Conservation (phyloP, 2,113 vertebrate genomes). For the Emydura subglobosa region DNA sequence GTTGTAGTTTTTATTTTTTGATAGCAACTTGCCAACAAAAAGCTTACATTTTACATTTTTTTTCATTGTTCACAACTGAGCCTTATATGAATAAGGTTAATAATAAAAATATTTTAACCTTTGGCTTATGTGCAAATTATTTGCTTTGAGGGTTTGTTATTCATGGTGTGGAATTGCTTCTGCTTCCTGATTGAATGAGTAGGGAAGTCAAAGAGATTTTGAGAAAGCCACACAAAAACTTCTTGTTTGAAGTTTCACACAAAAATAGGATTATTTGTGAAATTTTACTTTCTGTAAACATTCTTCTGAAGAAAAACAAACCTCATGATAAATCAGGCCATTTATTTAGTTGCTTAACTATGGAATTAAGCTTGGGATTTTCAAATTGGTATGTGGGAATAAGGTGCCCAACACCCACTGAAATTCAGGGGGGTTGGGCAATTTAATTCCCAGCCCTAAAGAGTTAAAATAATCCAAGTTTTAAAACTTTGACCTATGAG, state of each 20-base stretch:
- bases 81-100: background rate
- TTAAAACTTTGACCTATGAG: background rate
- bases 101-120: background rate
- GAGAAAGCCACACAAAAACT: background rate
- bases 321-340: background rate
- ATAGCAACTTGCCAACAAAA: background rate
- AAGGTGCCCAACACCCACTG: background rate
- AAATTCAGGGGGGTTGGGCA: background rate
- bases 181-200: background rate
- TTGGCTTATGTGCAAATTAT: background rate
- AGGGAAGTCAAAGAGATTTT: background rate
- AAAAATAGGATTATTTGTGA: background rate
- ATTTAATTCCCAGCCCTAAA: background rate
- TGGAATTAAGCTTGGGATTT: background rate
- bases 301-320: background rate
- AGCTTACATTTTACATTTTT: background rate
- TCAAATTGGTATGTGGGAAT: background rate
- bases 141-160: background rate
- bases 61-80: background rate
- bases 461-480: background rate
- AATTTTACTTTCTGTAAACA: background rate
- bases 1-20: conserved; percentile 3
- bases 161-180: background rate
- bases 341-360: background rate
- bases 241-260: background rate